phyloP scores from a whole-genome alignment of 2,113 vertebrate species.

The Prochilodus magdalenae region DNA sequence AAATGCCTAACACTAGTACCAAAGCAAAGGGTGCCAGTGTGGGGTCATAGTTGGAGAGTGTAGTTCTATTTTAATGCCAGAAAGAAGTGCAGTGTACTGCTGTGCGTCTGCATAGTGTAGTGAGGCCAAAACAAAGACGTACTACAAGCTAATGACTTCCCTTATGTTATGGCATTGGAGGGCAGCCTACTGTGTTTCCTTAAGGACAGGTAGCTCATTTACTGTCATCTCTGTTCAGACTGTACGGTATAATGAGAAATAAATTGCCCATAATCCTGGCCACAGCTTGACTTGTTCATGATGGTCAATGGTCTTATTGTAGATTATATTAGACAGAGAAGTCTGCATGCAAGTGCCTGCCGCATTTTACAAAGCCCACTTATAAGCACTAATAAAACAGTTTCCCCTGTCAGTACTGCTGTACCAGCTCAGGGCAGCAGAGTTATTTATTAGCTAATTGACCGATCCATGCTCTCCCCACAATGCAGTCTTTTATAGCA shows the following conservation, averaged over 20 bases:
- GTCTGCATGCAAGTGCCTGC: background rate
- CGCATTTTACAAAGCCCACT: background rate
- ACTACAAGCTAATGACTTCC: background rate
- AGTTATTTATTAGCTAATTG: conserved; percentile 30
- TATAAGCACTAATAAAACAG: conserved; percentile 22
- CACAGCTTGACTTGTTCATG: background rate
- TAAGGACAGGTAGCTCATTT: background rate
- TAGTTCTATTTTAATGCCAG: conserved; percentile 36
- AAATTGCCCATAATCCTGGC: background rate
- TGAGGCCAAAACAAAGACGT: background rate
- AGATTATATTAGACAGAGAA: background rate
- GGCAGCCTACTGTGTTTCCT: conserved; percentile 1
- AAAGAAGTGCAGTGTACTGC: conserved; percentile 37
- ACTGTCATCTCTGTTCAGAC: background rate
- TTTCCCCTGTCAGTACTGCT: background rate
- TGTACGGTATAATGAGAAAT: conserved; percentile 7
- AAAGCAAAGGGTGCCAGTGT: conserved; percentile 28
- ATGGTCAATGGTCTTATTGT: background rate
- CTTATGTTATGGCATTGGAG: background rate
- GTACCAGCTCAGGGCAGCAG: background rate
- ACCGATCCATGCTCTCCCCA: too few relatives aligned
- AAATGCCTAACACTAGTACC: too few relatives aligned
- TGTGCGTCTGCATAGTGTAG: conserved; percentile 13
- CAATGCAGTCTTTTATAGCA: background rate
- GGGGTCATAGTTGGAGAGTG: conserved; percentile 47